phyloP scores from a whole-genome alignment of 2,888 invertebrate genomes.

The Linhomoeus sp. region DNA sequence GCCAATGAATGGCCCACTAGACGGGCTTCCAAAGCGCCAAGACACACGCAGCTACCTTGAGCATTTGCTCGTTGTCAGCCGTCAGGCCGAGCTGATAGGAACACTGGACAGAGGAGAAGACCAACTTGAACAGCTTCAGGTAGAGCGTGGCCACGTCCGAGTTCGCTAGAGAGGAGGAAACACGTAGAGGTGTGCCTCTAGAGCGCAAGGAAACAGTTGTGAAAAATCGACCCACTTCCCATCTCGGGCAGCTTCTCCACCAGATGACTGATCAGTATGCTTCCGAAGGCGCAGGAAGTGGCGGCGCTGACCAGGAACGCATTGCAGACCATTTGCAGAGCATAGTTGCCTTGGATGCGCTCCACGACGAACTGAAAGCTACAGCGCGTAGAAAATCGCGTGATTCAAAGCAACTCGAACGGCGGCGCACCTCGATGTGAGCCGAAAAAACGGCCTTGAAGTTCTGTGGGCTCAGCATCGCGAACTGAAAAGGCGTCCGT shows the following conservation, averaged over 20 bases:
- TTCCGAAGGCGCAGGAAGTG: constrained; percentile 14
- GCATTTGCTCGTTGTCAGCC: constrained; percentile 81
- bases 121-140: constrained; percentile 76
- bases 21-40: constrained; percentile 4
- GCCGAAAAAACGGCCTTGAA: constrained; percentile 91
- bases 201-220: not conserved
- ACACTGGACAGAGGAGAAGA: constrained; percentile 84
- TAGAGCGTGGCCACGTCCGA: constrained; percentile 78
- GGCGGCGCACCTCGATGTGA: constrained; percentile 48
- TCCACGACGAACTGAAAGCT: constrained; percentile 43
- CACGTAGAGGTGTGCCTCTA: not conserved
- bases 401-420: constrained; percentile 13
- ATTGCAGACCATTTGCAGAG: constrained; percentile 38
- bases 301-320: constrained; percentile 14
- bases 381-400: too few species aligned
- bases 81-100: not conserved
- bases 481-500: constrained; percentile 45
- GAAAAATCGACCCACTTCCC: constrained; percentile 46
- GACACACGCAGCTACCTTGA: constrained; percentile 37
- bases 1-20: too few species aligned
- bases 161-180: constrained; percentile 34
- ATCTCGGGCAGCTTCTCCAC: constrained; percentile 86
- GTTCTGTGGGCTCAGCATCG: constrained; percentile 81
- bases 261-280: constrained; percentile 37
- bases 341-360: constrained; percentile 73